Percentiles rank a stretch among this genome's conserved stretches.
Evolutionary conservation across 1,140 invertebrate genomes (phyloP).

Genomic region (Berghia stephanieae): DNA sequence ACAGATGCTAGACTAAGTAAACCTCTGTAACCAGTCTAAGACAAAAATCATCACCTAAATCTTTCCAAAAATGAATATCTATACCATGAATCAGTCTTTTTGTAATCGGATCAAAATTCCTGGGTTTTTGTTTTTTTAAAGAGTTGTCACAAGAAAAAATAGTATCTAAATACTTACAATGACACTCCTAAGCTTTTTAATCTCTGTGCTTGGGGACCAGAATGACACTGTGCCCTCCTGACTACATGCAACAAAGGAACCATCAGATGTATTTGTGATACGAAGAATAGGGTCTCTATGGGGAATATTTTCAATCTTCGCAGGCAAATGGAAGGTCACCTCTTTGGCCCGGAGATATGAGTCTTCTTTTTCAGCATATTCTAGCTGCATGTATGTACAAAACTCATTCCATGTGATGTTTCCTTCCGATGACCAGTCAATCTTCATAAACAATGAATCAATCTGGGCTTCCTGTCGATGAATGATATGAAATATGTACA

Average conservation of each 20-base stretch:
- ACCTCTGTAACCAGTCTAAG: no score
- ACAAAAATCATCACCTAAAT: no score
- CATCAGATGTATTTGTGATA: constrained; percentile 61
- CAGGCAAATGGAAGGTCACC: constrained; percentile 63
- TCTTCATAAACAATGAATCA: constrained; percentile 66
- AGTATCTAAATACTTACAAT: constrained; percentile 57
- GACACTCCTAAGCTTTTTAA: constrained; percentile 60
- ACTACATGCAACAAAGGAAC: constrained; percentile 63
- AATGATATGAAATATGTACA: neutral
- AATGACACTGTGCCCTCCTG: constrained; percentile 66
- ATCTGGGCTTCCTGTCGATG: constrained; percentile 59
- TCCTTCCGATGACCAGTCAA: constrained; percentile 65
- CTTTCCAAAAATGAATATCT: no score
- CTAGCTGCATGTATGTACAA: constrained; percentile 68
- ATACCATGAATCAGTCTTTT: no score
- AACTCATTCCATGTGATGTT: constrained; percentile 67
- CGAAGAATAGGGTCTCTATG: constrained; percentile 62
- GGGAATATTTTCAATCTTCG: constrained; percentile 58
- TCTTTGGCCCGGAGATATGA: constrained; percentile 62
- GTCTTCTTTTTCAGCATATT: constrained; percentile 66
- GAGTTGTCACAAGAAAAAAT: neutral
- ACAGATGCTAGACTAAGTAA: no score
- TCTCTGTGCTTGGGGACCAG: constrained; percentile 58
- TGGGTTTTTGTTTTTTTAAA: neutral
- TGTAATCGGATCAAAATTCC: no score